Percentiles rank a stretch among this genome's conserved stretches.
Conservation (phyloP, 92 coral and sea anemone genomes). For the Epizoanthus ramosus region DNA sequence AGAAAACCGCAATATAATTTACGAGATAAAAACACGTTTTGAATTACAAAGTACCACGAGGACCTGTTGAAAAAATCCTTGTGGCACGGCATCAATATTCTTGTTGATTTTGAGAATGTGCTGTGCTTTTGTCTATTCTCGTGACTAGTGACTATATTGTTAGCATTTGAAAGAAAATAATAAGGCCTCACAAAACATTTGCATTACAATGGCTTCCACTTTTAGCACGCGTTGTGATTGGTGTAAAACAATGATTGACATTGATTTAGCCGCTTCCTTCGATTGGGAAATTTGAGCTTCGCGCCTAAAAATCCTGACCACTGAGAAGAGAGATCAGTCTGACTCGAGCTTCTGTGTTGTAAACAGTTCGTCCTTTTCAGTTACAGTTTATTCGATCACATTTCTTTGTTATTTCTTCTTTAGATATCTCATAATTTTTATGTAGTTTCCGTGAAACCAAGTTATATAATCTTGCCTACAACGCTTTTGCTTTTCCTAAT, state of each 20-base stretch:
- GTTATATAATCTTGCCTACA: background rate
- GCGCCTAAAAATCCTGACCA: constrained; percentile 48
- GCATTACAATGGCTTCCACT: constrained; percentile 22
- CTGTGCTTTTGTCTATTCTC: background rate
- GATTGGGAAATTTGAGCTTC: constrained; percentile 59
- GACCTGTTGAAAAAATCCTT: background rate
- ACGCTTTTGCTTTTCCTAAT: background rate
- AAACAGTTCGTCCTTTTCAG: constrained; percentile 34
- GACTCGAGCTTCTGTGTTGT: background rate
- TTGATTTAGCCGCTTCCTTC: background rate
- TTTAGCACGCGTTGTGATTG: constrained; percentile 38
- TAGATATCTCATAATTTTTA: constrained; percentile 8
- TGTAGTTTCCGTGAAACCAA: background rate
- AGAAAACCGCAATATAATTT: background rate
- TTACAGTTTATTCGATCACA: background rate
- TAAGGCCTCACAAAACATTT: background rate
- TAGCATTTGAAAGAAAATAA: background rate
- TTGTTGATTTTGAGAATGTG: background rate
- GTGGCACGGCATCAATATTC: background rate
- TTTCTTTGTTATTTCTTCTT: constrained; percentile 3
- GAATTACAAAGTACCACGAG: constrained; percentile 12
- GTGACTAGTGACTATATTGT: background rate
- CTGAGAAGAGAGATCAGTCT: constrained; percentile 31
- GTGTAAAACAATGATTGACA: constrained; percentile 17
- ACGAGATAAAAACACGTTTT: background rate